Base-by-base conservation (phyloP, 2,888 invertebrate species). In the Sphecodes monilicornis region DNA sequence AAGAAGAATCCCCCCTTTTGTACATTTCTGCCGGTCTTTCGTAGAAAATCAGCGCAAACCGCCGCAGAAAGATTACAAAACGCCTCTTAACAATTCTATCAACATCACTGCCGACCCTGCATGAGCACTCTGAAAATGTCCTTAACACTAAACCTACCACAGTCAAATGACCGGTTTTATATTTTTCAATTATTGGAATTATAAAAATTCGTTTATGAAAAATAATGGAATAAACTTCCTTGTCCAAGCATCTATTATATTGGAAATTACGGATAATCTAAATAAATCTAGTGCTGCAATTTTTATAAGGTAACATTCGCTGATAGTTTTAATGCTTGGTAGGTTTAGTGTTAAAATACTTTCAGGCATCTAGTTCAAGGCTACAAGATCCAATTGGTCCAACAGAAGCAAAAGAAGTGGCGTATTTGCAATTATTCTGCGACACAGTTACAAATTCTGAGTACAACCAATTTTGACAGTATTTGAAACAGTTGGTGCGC, bases 1-100 rank as follows among this genome's bases (percentile, higher is more conserved):
- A 60, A 46, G 76, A 82, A 74, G 6, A n/a, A n/a, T 70, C n/a
- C 75, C 83, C 83, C 36, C 80, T 32, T 69, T 60, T 39, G 66
- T 57, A 43, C 60, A 13, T 36, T 78, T 64, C n/a, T 46, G 54
- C 11, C 41, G 39, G 72, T 75, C 75, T 43, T 57, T 74, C 26
- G 1, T 22, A 18, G 36, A 60, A 50, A 54, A 69, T 18, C n/a
- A 32, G 0, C 18, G 8, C 13, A 70, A 46, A 69, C 26, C 43
- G 16, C 43, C 43, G n/a, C 39, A 36, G 2, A 10, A 11, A 57
- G 26, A n/a, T 6, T 26, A 5, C 29, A 16, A 16, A 60, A 5
- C 13, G 16, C 18, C 32, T 32, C 2, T 8, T 32, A 16, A 64
- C 8, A 26, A 32, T 32, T 18, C 60, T 29, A 16, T 29, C 16